Evolutionary conservation across 2,888 invertebrate species (phyloP), one percentile per base, ranked within the genome.

Genomic region (Syrista parreyssii): DNA sequence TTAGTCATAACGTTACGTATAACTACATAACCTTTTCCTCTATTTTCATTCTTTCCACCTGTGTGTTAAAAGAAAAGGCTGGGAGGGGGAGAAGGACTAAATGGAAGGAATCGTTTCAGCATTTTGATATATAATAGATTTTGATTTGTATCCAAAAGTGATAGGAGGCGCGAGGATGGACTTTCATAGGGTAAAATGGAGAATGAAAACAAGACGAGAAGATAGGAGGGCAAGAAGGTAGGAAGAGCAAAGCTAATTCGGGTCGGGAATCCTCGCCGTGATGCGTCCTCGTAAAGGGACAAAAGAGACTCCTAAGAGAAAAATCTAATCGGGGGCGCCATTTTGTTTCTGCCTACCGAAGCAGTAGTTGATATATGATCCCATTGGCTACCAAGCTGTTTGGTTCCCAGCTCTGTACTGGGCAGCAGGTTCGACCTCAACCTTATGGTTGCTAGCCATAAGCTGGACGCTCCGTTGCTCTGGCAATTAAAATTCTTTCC

Each of bases 361-460:
- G 87, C 87, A 88, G 88, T 88, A 87, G 88, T 89, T 90, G 90
- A 90, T 90, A 89, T 89, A 90, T 89, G 89, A 90, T 89, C 88
- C 87, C 87, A 90, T 90, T 90, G 90, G 90, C 90, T 90, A 90
- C 89, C 88, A 89, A 89, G 88, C 88, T 86, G 87, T 87, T 88
- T 84, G 86, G 86, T 86, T 84, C 86, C 84, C 85, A 85, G 86
- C 86, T 86, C 87, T 83, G 87, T 87, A 86, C 86, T 84, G 86
- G 86, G 83, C 82, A 80, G 84, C 83, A 80, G 84, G 79, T 83
- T 84, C 84, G 85, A 84, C 85, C 86, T 88, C 87, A 86, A 88
- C 86, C 87, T 88, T 81, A 81, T 86, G 85, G 83, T 85, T 85
- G 84, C 84, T 86, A 84, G 84, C 84, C 80, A 83, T 87, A 87